Evolutionary conservation across 2,113 vertebrate species (phyloP).

Genomic region (Numida meleagris): DNA sequence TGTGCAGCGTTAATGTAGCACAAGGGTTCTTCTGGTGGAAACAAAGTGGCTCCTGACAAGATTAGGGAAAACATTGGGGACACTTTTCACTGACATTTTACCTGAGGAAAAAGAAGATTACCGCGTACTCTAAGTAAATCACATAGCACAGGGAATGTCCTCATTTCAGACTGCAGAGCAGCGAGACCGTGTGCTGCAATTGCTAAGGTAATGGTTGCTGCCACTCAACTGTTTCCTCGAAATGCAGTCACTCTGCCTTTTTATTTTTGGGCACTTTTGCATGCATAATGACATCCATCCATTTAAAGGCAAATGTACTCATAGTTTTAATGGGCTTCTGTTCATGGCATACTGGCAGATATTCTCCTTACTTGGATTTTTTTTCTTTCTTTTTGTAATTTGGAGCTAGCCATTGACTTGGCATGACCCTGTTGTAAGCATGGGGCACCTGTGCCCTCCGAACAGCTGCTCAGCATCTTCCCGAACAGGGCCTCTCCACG

Average conservation of each 20-base stretch:
- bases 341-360: slow-evolving; percentile 37
- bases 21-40: not conserved
- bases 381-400: not conserved
- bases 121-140: slow-evolving; percentile 28
- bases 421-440: not conserved
- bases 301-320: slow-evolving; percentile 67
- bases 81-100: slow-evolving; percentile 57
- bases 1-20: not conserved
- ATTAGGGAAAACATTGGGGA: slow-evolving; percentile 51
- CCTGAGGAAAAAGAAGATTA: slow-evolving; percentile 62
- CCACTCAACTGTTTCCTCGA: slow-evolving; percentile 59
- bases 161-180: slow-evolving; percentile 64
- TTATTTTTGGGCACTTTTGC: slow-evolving; percentile 71
- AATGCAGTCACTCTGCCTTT: slow-evolving; percentile 62
- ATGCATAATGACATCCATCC: slow-evolving; percentile 60
- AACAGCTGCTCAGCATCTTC: slow-evolving; percentile 9
- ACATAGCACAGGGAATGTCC: slow-evolving; percentile 60
- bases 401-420: not conserved
- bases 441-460: not conserved
- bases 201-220: slow-evolving; percentile 64
- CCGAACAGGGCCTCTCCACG: not conserved
- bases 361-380: not conserved
- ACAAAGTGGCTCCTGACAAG: slow-evolving; percentile 6
- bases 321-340: slow-evolving; percentile 63
- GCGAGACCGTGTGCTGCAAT: slow-evolving; percentile 52